Base-by-base conservation (phyloP, 2,888 invertebrate species). In the Xylota segnis region DNA sequence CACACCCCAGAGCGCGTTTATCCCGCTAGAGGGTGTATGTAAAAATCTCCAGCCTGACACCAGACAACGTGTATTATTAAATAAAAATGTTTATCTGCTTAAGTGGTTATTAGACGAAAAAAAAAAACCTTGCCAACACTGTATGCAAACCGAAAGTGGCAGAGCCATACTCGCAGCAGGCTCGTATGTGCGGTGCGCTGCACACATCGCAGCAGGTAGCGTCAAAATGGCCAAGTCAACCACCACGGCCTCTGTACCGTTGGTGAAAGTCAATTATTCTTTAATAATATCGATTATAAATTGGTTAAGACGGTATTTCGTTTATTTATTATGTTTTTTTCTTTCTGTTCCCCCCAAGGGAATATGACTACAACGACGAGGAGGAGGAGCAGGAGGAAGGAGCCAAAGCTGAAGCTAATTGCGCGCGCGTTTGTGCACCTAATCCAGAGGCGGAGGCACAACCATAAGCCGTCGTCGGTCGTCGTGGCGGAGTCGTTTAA, bases 241-340 rank as follows among this genome's bases (percentile, higher is more conserved):
- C 52, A 40, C 40, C 52, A 40, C 40, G 27, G 59, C 45, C 54
- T 45, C 66, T 68, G 47, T 74, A 74, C 68, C 54, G 71, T 72
- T 63, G 83, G 83, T 78, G 83, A 83, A 83, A 83, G 83, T 83
- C 78, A 78, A 83, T 83, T 83, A 83, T 83, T 83, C 83, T 72
- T 83, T 78, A 83, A 78, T 74, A 74, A 72, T 78, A 83, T 83
- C 83, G 83, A 83, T 83, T 83, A 74, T 74, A 78, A 78, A 78
- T 83, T 78, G 72, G 72, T 78, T 68, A 83, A 78, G 72, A 68
- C 32, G 78, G 68, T 59, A 68, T 74, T 78, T 59, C 32, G 52
- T 59, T n/a, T n/a, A n/a, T n/a, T n/a, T n/a, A 23, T 23, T 23
- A 1, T 1, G 43, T 7, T 50, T 54, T 68, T 40, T 54, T 66